Evolutionary conservation across 2,888 invertebrate genomes (phyloP).

Genomic region (Cheilosia impressa): DNA sequence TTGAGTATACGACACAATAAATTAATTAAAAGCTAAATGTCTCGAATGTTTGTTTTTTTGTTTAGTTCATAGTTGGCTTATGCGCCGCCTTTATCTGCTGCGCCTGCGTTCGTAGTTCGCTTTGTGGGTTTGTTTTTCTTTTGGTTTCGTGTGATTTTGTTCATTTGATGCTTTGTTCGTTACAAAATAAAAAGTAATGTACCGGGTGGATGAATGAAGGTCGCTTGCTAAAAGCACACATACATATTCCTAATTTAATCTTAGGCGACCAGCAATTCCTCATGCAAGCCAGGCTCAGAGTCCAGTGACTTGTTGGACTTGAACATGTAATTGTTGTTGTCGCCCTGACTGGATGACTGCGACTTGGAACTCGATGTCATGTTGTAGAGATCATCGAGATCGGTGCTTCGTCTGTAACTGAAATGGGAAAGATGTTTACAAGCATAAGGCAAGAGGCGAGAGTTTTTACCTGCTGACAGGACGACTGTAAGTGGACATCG

Average conservation of each 20-base stretch:
- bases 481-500: slow-evolving; percentile 83
- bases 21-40: slow-evolving; percentile 65
- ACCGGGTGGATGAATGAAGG: slow-evolving; percentile 41
- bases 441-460: background rate
- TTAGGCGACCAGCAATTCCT: slow-evolving; percentile 80
- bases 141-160: slow-evolving; percentile 50
- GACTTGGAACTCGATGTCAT: slow-evolving; percentile 83
- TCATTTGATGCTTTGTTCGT: slow-evolving; percentile 68
- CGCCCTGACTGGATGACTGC: slow-evolving; percentile 81
- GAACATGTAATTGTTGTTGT: slow-evolving; percentile 78
- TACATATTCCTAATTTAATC: slow-evolving; percentile 10
- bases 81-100: slow-evolving; percentile 30
- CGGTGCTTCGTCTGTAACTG: slow-evolving; percentile 84
- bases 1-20: slow-evolving; percentile 69
- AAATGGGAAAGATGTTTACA: slow-evolving; percentile 32
- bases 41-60: slow-evolving; percentile 64
- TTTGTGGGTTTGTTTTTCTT: slow-evolving; percentile 9
- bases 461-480: slow-evolving; percentile 84
- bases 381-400: slow-evolving; percentile 85
- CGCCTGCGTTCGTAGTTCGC: slow-evolving; percentile 49
- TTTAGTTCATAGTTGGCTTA: slow-evolving; percentile 31
- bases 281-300: slow-evolving; percentile 78
- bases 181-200: slow-evolving; percentile 39
- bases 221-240: slow-evolving; percentile 7
- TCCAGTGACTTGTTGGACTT: slow-evolving; percentile 81